Evolutionary conservation across 1,140 invertebrate species (phyloP).

Genomic region (Diabrotica virgifera): DNA sequence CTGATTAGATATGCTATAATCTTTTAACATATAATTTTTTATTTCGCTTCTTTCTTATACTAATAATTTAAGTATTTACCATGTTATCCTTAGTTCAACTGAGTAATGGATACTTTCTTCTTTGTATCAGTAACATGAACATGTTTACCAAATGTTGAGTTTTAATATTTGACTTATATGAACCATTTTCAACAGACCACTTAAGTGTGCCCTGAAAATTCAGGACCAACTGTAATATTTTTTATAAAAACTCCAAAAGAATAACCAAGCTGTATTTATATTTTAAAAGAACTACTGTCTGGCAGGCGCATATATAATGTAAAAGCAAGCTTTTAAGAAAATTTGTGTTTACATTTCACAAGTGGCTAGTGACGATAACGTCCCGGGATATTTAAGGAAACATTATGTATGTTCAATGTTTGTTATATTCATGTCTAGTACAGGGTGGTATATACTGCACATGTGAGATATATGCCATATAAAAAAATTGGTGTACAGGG

Average conservation of each 20-base stretch:
- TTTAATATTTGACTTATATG: too few species aligned
- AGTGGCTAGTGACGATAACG: constrained; percentile 1
- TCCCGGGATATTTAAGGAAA: constrained; percentile 2
- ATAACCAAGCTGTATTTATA: constrained; percentile 1
- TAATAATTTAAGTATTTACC: too few species aligned
- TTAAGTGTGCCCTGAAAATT: neutral
- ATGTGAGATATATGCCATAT: neutral
- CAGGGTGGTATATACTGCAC: neutral
- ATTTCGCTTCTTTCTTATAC: too few species aligned
- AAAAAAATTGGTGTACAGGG: too few species aligned
- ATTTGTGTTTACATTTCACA: constrained; percentile 3
- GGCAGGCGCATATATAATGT: neutral
- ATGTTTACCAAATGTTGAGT: too few species aligned
- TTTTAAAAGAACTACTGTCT: constrained; percentile 1
- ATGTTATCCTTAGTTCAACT: too few species aligned
- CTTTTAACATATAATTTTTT: too few species aligned
- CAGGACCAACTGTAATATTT: neutral
- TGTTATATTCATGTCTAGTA: neutral
- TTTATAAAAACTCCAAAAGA: constrained; percentile 1
- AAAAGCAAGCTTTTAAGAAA: constrained; percentile 2
- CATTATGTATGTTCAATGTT: neutral
- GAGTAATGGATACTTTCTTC: too few species aligned
- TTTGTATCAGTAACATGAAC: too few species aligned
- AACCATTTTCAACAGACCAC: too few species aligned
- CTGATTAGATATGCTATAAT: too few species aligned